Base-by-base conservation (phyloP, 2,797 vertebrate genomes). In the Iguana delicatissima region DNA sequence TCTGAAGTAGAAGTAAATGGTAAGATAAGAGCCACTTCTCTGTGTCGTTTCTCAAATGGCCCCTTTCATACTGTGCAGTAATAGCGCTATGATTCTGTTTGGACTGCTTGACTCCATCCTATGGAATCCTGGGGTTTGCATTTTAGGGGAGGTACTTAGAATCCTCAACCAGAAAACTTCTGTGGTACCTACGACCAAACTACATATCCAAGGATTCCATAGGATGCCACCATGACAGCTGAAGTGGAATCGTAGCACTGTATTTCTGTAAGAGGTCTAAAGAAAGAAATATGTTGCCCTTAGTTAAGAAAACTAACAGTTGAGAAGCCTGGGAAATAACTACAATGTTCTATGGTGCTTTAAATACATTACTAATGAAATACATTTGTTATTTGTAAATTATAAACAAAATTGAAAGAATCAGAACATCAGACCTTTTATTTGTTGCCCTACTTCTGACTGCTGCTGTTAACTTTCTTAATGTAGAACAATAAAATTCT, bases 361-460 rank as follows among this genome's bases (percentile, higher is more conserved):
- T 81, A 67, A 73, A 85, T 10, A 46, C 80, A 57, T 91, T 20
- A 3, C 1, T 69, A 35, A 7, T 20, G 0, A 0, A 26, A 7
- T 52, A 92, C 89, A 76, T 90, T n/a, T 73, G 73, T 69, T 69
- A 89, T 57, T 57, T 93, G 67, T 89, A 89, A 74, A 64, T 20
- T 46, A 52, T 35, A 89, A 91, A 52, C 83, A 79, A 35, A 62
- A 1, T 55, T 38, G 50, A 55, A 4, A 85, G 10, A 16, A 57
- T 26, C 52, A 89, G 14, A 22, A 2, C 50, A 73, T 2, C 32
- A 82, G 38, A 50, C 69, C 42, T 89, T 87, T 94, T 91, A 85
- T 85, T 91, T 92, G n/a, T 26, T 22, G 42, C 46, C 62, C 42
- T 92, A 86, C 5, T 92, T 92, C 93, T 93, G 89, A 93, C 94